Percentiles rank a stretch among this genome's conserved stretches.
Conservation (phyloP, 2,113 vertebrate species). For the Rostratula benghalensis region DNA sequence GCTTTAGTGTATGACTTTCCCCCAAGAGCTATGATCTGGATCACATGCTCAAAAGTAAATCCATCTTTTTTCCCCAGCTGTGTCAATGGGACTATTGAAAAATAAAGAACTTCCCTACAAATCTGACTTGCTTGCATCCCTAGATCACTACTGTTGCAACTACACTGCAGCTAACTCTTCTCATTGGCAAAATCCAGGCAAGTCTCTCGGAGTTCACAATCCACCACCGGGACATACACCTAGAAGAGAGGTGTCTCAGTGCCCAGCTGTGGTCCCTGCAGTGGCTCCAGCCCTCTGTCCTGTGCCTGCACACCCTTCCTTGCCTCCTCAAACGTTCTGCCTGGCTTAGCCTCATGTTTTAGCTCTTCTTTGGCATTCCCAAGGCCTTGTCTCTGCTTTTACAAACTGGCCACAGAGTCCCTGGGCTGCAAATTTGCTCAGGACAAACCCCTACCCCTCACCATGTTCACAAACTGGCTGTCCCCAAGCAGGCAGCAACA, state of each 20-base stretch:
- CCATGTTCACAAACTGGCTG: accelerated
- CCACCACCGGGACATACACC: not conserved
- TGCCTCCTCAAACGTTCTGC: not conserved
- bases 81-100: not conserved
- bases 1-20: not conserved
- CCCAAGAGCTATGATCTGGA: not conserved
- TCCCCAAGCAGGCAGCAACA: not conserved
- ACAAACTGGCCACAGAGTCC: not conserved
- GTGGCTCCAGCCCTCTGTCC: not conserved
- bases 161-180: not conserved
- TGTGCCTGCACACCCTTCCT: not conserved
- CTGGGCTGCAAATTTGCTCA: not conserved
- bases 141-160: not conserved
- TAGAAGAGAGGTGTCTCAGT: not conserved
- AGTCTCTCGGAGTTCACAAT: accelerated
- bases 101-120: not conserved
- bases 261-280: not conserved
- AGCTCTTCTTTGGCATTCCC: not conserved
- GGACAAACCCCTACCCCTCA: not conserved
- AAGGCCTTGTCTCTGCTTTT: not conserved
- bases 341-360: not conserved
- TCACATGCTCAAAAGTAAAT: not conserved
- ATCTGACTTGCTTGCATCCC: not conserved
- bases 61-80: not conserved
- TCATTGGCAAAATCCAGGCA: not conserved